Evolutionary conservation across 2,888 invertebrate species (phyloP), one percentile per base, ranked within the genome.

Genomic region (Mesoligia furuncula): DNA sequence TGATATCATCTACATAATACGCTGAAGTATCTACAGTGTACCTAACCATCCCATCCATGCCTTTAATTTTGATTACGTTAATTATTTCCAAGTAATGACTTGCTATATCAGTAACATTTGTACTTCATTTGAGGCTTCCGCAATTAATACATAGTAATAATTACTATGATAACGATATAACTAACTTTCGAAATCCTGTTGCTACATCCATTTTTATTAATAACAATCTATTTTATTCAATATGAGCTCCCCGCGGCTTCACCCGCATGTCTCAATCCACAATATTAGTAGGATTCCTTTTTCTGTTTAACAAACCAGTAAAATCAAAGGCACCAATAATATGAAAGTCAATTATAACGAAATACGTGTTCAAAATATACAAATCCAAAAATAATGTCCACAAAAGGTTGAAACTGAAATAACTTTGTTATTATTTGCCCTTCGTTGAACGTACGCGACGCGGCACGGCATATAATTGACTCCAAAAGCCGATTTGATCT

Each of bases 401-500:
- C 51, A 71, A 67, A 83, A 83, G 77, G 68, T 79, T 62, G 66
- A 66, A 73, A 76, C 20, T 82, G 72, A 75, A 83, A 86, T 85
- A 85, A 83, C 75, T 79, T 71, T 77, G 75, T 73, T 79, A 81
- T 48, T 77, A 73, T 82, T 77, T 71, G 42, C 70, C 54, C 73
- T 75, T 68, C 74, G 51, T 66, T n/a, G 27, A 74, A 67, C 42
- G 79, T 65, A 77, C 78, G 66, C 69, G 65, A 27, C 48, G 24
- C 69, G 70, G 76, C 31, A 8, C 42, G 39, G 27, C 54, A 80
- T 45, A 80, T 81, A 84, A 87, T 80, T 87, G 79, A 81, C 85
- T 84, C 66, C 42, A 39, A 80, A 85, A 84, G 65, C 77, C 67
- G 84, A 87, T 85, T 85, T 77, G 62, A 88, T 88, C 85, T 87